Conservation (phyloP, 2,888 invertebrate species). For the Cactoblastis cactorum region DNA sequence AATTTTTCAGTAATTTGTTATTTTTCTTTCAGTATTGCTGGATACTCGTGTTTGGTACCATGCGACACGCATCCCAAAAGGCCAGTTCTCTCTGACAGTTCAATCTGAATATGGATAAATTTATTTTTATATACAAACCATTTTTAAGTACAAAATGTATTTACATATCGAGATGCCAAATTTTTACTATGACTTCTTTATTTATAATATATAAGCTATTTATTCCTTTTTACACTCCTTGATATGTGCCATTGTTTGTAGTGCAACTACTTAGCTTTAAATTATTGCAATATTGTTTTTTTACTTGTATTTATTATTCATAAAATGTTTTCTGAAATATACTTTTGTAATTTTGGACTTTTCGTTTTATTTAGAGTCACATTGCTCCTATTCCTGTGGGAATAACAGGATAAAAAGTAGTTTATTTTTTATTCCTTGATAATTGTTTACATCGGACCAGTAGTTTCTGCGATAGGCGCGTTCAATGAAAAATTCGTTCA, state of each 20-base stretch:
- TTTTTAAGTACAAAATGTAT: constrained; percentile 48
- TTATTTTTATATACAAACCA: constrained; percentile 20
- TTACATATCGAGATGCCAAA: constrained; percentile 72
- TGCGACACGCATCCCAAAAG: constrained; percentile 88
- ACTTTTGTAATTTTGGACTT: constrained; percentile 15
- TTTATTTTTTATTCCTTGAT: too few species aligned
- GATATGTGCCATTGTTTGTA: constrained; percentile 66
- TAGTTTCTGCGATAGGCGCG: too few species aligned
- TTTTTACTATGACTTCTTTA: constrained; percentile 35
- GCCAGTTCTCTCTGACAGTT: constrained; percentile 90
- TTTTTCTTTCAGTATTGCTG: constrained; percentile 83
- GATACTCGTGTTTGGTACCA: constrained; percentile 97
- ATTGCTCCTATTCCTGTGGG: too few species aligned
- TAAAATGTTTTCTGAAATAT: constrained; percentile 21
- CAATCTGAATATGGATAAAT: constrained; percentile 93
- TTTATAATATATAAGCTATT: constrained; percentile 41
- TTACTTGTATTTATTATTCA: constrained; percentile 35
- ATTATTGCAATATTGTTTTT: constrained; percentile 38
- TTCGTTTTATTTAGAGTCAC: constrained; percentile 14
- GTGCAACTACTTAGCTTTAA: constrained; percentile 57
- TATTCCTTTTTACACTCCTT: constrained; percentile 40
- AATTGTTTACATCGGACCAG: too few species aligned
- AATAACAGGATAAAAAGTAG: too few species aligned
- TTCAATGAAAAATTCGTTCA: too few species aligned
- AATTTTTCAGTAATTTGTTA: constrained; percentile 1